Evolutionary conservation across 1,140 invertebrate species (phyloP).

Genomic region (Zaprionus gabonicus): DNA sequence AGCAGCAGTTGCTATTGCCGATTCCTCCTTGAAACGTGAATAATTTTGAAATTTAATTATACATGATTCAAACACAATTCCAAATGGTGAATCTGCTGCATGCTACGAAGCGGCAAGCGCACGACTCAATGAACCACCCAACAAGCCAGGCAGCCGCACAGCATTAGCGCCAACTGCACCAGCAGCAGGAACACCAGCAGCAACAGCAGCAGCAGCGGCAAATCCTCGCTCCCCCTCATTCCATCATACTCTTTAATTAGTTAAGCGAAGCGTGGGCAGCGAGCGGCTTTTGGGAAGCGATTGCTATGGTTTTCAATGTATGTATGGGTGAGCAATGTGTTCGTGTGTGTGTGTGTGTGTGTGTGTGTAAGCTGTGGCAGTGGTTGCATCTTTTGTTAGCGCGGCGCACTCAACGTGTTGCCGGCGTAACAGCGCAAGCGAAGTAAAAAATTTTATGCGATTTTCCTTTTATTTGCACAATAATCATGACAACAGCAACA

Average conservation of each 20-base stretch:
- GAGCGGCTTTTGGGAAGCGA: conserved; percentile 32
- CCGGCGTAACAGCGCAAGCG: conserved; percentile 14
- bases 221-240: conserved; percentile 48
- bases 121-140: conserved; percentile 61
- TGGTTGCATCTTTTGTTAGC: conserved; percentile 76
- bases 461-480: conserved; percentile 72
- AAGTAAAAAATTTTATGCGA: conserved; percentile 53
- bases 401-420: conserved; percentile 21
- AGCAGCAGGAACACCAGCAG: conserved; percentile 15
- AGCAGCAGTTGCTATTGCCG: conserved; percentile 31
- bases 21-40: conserved; percentile 64
- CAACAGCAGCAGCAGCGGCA: conserved; percentile 8
- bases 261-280: conserved; percentile 69
- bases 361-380: conserved; percentile 40
- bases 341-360: conserved; percentile 3
- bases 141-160: conserved; percentile 34
- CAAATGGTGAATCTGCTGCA: conserved; percentile 63
- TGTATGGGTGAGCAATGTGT: background rate
- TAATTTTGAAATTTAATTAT: conserved; percentile 80
- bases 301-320: conserved; percentile 10
- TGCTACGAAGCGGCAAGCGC: conserved; percentile 18
- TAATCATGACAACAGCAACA: conserved; percentile 60
- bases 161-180: conserved; percentile 35
- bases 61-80: conserved; percentile 77
- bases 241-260: conserved; percentile 78